Evolutionary conservation across 2,113 vertebrate genomes (phyloP).

Genomic region (Microcebus griseorufus): DNA sequence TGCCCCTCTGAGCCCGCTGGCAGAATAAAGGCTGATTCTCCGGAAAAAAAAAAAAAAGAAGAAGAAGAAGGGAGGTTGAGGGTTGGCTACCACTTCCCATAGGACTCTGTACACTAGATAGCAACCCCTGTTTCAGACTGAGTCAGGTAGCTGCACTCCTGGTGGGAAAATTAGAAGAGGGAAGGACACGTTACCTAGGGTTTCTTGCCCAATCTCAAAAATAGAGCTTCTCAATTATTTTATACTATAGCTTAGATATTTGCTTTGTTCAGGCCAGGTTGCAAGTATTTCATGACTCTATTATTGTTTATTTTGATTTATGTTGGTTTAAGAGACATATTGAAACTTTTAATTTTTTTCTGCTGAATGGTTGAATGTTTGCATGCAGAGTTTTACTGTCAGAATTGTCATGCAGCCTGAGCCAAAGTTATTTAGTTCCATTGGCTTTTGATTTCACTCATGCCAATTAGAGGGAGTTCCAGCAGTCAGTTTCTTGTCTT

Average conservation of each 20-base stretch:
- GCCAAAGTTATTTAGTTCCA: constrained; percentile 62
- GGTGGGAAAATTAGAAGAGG: not conserved
- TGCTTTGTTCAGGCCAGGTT: constrained; percentile 58
- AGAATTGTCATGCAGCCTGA: constrained; percentile 52
- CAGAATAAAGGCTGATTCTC: too few relatives aligned
- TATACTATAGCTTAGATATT: not conserved
- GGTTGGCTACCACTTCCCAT: constrained; percentile 27
- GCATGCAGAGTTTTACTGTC: constrained; percentile 62
- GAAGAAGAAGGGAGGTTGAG: not conserved
- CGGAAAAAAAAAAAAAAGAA: too few relatives aligned
- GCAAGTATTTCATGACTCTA: constrained; percentile 63
- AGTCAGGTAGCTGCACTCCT: not conserved
- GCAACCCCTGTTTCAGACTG: not conserved
- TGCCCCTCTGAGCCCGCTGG: too few relatives aligned
- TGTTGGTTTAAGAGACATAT: constrained; percentile 61
- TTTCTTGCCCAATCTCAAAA: not conserved
- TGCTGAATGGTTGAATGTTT: constrained; percentile 69
- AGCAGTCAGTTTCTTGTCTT: constrained; percentile 58
- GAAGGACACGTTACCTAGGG: not conserved
- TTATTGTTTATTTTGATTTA: constrained; percentile 78
- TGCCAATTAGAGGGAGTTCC: constrained; percentile 52
- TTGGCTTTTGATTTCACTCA: constrained; percentile 60
- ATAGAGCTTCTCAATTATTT: not conserved
- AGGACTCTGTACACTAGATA: not conserved
- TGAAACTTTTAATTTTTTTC: constrained; percentile 63